Percentiles rank a stretch among this genome's conserved stretches.
Evolutionary conservation across 2,113 vertebrate species (phyloP).

Genomic region (Mus spicilegus): DNA sequence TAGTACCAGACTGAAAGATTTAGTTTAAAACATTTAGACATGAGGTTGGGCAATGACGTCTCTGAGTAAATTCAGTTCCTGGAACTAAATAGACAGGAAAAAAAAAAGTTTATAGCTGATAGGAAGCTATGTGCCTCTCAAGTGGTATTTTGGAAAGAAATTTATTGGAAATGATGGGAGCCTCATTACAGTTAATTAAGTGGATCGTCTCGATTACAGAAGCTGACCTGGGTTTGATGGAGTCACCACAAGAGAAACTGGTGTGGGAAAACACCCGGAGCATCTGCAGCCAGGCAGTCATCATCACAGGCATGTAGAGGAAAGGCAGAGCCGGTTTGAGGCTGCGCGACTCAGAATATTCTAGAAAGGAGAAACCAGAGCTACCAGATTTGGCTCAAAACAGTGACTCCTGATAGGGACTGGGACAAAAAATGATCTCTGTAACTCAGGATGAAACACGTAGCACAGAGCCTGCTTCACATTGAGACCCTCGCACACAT

Average conservation of each 20-base stretch:
- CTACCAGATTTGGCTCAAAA: not conserved
- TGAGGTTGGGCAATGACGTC: slow-evolving; percentile 55
- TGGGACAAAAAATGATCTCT: not conserved
- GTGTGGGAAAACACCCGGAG: slow-evolving; percentile 55
- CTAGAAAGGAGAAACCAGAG: not conserved
- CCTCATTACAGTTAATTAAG: slow-evolving; percentile 63
- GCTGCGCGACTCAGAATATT: not conserved
- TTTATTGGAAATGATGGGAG: slow-evolving; percentile 46
- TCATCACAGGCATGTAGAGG: not conserved
- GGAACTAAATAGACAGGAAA: slow-evolving; percentile 52
- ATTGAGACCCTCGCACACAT: not conserved
- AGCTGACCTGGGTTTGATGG: not conserved
- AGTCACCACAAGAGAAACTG: not conserved
- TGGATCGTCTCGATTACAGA: not conserved
- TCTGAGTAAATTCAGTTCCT: slow-evolving; percentile 72
- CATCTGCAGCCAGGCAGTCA: not conserved
- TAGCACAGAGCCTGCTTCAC: not conserved
- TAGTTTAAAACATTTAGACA: slow-evolving; percentile 51
- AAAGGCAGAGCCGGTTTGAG: not conserved
- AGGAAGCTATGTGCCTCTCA: slow-evolving; percentile 20
- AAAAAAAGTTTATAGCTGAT: not conserved
- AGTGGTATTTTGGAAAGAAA: slow-evolving; percentile 54
- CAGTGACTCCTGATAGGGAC: not conserved
- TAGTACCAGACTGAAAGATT: not conserved
- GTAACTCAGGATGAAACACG: not conserved